Percentiles rank a stretch among this genome's conserved stretches.
These are phyloP conservation scores for Arbacia lixula DNA, from an alignment of 53 echinoderm and acorn worm species.

Conservation along the genomic window DNA sequence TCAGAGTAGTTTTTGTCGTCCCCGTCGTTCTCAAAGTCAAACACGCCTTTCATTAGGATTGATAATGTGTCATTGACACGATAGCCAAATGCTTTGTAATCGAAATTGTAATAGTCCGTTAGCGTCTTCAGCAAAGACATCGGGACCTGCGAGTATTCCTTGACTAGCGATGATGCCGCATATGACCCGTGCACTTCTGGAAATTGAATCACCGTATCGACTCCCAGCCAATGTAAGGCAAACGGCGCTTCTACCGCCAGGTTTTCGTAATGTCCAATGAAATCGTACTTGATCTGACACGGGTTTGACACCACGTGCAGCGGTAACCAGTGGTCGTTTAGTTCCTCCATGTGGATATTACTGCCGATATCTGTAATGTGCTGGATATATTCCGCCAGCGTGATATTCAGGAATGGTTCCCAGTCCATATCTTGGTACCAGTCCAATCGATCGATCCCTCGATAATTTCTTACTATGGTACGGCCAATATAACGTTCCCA, in stretches of 20 bases:
- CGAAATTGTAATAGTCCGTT: constrained; percentile 63
- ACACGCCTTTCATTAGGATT: constrained; percentile 2
- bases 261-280: constrained; percentile 88
- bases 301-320: constrained; percentile 58
- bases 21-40: constrained; percentile 10
- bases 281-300: constrained; percentile 79
- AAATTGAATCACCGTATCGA: constrained; percentile 59
- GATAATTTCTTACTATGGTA: constrained; percentile 60
- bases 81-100: constrained; percentile 86
- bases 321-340: constrained; percentile 86
- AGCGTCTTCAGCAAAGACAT: constrained; percentile 56
- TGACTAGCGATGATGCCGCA: constrained; percentile 52
- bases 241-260: constrained; percentile 72
- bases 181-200: constrained; percentile 69
- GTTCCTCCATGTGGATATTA: constrained; percentile 38
- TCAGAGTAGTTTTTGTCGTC: no score
- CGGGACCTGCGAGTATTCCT: constrained; percentile 70
- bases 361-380: constrained; percentile 59
- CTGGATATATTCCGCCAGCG: constrained; percentile 69
- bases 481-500: constrained; percentile 74
- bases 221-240: constrained; percentile 64
- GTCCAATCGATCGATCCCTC: constrained; percentile 29
- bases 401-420: constrained; percentile 70
- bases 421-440: not conserved
- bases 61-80: constrained; percentile 27